Conservation (phyloP, 2,888 invertebrate species). For the Lottia gigantea region DNA sequence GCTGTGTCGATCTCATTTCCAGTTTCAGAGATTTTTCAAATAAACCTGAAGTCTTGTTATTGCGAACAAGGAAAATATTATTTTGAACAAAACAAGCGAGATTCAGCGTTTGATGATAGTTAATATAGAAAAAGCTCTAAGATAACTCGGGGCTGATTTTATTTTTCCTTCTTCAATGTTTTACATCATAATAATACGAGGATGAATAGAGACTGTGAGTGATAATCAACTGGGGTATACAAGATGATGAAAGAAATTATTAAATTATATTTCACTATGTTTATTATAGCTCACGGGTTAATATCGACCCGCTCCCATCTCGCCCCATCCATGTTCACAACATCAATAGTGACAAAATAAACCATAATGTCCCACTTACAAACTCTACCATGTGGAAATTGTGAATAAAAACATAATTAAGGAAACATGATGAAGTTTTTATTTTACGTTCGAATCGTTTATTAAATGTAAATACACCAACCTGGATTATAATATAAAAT, state of each 20-base stretch:
- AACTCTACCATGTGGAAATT: not conserved
- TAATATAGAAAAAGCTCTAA: too few relatives aligned
- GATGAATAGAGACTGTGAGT: not conserved
- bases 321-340: not conserved
- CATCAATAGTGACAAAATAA: not conserved
- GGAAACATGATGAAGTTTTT: too few relatives aligned
- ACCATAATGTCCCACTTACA: not conserved
- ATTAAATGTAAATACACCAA: not conserved
- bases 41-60: not conserved
- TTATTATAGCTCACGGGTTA: not conserved
- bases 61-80: constrained; percentile 8
- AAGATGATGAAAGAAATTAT: not conserved
- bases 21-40: not conserved
- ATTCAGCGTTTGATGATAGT: constrained; percentile 1
- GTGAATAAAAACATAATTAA: not conserved
- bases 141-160: too few relatives aligned
- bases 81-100: not conserved
- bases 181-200: not conserved
- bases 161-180: not conserved
- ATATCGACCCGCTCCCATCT: not conserved
- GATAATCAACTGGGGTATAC: not conserved
- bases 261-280: not conserved
- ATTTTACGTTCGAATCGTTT: not conserved
- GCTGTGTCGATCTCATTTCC: too few relatives aligned
- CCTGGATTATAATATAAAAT: not conserved